Evolutionary conservation across 2,113 vertebrate species (phyloP), one percentile per base, ranked within the genome.

Genomic region (Oreotrochilus melanogaster): DNA sequence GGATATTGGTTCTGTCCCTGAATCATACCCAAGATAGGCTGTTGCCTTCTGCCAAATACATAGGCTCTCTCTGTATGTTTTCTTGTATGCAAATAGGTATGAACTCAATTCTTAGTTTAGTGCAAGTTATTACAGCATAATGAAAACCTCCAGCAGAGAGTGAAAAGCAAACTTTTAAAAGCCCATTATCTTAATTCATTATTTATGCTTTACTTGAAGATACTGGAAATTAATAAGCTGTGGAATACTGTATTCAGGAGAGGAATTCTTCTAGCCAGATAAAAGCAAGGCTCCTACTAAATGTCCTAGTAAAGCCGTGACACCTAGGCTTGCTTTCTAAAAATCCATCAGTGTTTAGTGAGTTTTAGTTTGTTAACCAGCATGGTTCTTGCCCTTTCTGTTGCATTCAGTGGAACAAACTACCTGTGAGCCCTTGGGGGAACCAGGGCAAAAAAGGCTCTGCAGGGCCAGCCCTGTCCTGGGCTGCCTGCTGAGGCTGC

Each of bases 401-500:
- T 69, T 82, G 39, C 22, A 73, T 86, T 70, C 67, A 45, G 31
- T 27, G 48, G 18, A 64, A 69, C 0, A 4, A 43, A 39, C 17
- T 42, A 39, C 8, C 61, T 58, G 7, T 30, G 8, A 30, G 9
- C 27, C 30, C 33, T 54, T 39, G 39, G 39, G 39, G 45, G 42
- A 31, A 51, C 6, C 27, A 54, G 1, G 9, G 14, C 23, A 4
- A 30, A 66, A 78, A 91, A 57, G 12, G 35, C 33, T 64, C 12
- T 0, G n/a, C 14, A 51, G 27, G 27, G 51, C 31, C 58, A 69
- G 39, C 7, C n/a, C 51, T 50, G 90, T 89, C 87, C 80, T 87
- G 78, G 80, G 79, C 74, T 70, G 47, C 84, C 90, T 70, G 45
- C 30, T 62, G 95, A 35, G 83, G 35, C 70, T 92, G 72, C 91